Conservation (phyloP, 64 coral and sea anemone genomes). For the Exaiptasia diaphana region DNA sequence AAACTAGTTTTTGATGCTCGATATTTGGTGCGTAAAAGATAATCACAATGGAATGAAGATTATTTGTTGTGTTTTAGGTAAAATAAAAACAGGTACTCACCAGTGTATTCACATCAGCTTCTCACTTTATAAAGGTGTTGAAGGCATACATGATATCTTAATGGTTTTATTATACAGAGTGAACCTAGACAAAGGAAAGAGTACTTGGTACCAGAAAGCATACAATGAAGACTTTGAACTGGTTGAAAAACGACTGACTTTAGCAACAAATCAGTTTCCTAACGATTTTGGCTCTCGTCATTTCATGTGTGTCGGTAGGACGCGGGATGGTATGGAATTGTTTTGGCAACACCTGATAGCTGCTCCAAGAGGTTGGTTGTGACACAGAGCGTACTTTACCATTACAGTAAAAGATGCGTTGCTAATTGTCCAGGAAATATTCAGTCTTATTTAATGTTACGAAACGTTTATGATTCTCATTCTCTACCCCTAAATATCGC, state of each 20-base stretch:
- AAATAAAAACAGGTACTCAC: no score
- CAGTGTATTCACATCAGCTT: no score
- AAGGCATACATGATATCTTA: neutral
- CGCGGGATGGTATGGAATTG: slow-evolving; percentile 54
- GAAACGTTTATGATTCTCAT: no score
- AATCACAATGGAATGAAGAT: no score
- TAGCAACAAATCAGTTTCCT: slow-evolving; percentile 59
- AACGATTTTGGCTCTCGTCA: slow-evolving; percentile 50
- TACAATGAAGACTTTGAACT: slow-evolving; percentile 66
- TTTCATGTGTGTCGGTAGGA: slow-evolving; percentile 58
- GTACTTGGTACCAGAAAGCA: slow-evolving; percentile 53
- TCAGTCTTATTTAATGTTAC: no score
- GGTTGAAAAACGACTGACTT: neutral
- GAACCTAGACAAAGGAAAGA: slow-evolving; percentile 14
- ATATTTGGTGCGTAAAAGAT: no score
- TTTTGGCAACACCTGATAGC: slow-evolving; percentile 67
- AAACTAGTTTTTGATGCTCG: no score
- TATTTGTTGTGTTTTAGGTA: no score
- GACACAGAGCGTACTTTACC: neutral
- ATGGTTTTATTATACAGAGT: neutral
- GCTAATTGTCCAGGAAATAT: no score
- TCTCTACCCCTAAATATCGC: no score
- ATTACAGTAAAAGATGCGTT: neutral
- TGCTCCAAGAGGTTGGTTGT: slow-evolving; percentile 48
- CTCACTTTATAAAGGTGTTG: neutral